These are phyloP conservation scores for Danio choprae DNA, from an alignment of 2,797 vertebrate species.

Conservation along the genomic window DNA sequence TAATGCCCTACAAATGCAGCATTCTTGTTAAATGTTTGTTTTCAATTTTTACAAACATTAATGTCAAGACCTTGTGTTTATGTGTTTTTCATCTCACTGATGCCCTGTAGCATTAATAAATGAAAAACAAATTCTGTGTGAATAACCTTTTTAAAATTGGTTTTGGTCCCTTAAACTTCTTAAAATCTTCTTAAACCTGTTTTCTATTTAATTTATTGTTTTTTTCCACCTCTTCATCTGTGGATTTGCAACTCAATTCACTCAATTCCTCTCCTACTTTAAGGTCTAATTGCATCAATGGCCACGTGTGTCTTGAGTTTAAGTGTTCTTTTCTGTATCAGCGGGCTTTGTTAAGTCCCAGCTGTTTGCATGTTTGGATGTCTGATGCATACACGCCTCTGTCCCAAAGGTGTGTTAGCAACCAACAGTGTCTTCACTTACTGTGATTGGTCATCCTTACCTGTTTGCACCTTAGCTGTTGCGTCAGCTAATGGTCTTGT, in stretches of 20 bases:
- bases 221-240: slow-evolving; percentile 32
- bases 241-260: slow-evolving; percentile 36
- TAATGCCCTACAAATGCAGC: too few relatives aligned
- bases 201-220: slow-evolving; percentile 39
- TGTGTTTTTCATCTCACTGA: background rate
- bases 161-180: background rate
- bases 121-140: background rate
- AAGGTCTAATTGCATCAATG: slow-evolving; percentile 29
- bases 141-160: background rate
- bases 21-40: too few relatives aligned
- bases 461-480: slow-evolving; percentile 15
- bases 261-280: slow-evolving; percentile 32
- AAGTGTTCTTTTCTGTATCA: slow-evolving; percentile 13
- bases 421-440: slow-evolving; percentile 5
- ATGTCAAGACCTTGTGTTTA: too few relatives aligned
- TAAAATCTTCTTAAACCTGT: slow-evolving; percentile 10
- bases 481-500: background rate
- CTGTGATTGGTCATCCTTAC: background rate
- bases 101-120: background rate
- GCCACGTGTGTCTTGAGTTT: slow-evolving; percentile 43
- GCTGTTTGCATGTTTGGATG: slow-evolving; percentile 32
- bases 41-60: too few relatives aligned
- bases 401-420: slow-evolving; percentile 47
- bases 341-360: slow-evolving; percentile 29
- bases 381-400: slow-evolving; percentile 11